These are phyloP conservation scores for Pinctada fucata DNA, from an alignment of 2,888 invertebrate species.

Conservation along the genomic window DNA sequence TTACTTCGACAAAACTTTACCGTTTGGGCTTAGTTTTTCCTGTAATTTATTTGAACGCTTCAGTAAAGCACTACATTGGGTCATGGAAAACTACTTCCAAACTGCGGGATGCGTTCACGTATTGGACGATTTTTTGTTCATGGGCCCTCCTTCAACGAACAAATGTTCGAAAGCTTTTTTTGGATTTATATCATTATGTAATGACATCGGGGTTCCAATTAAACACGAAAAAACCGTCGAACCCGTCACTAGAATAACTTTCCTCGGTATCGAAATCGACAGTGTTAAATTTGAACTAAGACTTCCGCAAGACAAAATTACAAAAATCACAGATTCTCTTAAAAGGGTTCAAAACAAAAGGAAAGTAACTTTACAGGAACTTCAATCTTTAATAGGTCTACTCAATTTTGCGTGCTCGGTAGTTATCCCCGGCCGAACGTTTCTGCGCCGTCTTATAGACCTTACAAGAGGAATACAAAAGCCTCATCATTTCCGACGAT, in stretches of 20 bases:
- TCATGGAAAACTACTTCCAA: background rate
- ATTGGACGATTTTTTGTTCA: slow-evolving; percentile 13
- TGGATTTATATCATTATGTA: slow-evolving; percentile 8
- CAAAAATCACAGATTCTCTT: too few relatives aligned
- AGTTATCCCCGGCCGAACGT: slow-evolving; percentile 29
- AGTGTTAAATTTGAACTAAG: slow-evolving; percentile 28
- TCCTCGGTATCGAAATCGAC: slow-evolving; percentile 33
- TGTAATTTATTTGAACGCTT: slow-evolving; percentile 8
- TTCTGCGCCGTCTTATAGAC: too few relatives aligned
- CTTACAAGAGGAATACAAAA: slow-evolving; percentile 15
- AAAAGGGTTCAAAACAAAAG: too few relatives aligned
- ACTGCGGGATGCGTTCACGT: too few relatives aligned
- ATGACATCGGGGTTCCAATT: slow-evolving; percentile 26
- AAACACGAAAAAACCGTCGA: slow-evolving; percentile 25
- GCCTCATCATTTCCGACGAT: slow-evolving; percentile 17
- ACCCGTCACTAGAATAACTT: slow-evolving; percentile 18
- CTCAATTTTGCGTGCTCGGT: slow-evolving; percentile 37
- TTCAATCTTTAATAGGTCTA: slow-evolving; percentile 37
- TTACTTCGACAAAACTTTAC: too few relatives aligned
- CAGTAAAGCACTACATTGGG: slow-evolving; percentile 12
- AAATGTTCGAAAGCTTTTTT: background rate
- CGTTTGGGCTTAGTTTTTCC: too few relatives aligned
- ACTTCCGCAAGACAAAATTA: slow-evolving; percentile 28
- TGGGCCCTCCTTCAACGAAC: too few relatives aligned
- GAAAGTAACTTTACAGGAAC: too few relatives aligned